Evolutionary conservation across 2,113 vertebrate species (phyloP).

Genomic region (Oryzias celebensis): DNA sequence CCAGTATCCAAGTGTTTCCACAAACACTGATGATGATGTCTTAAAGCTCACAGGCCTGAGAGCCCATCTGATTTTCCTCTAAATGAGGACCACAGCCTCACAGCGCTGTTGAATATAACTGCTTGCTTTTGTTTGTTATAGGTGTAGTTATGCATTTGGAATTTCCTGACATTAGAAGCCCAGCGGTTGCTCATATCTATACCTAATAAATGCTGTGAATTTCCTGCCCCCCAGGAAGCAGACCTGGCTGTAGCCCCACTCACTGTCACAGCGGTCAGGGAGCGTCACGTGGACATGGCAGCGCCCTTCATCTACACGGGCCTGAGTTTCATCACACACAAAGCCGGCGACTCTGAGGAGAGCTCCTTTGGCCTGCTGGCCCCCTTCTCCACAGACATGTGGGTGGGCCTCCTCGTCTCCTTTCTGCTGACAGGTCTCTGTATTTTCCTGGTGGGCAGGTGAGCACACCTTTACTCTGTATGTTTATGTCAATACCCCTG

Average conservation of each 20-base stretch:
- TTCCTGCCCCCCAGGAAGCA: slow-evolving; percentile 75
- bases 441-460: slow-evolving; percentile 86
- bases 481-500: no score
- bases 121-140: no score
- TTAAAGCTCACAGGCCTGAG: no score
- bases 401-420: slow-evolving; percentile 82
- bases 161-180: no score
- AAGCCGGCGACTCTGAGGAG: slow-evolving; percentile 62
- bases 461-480: background rate
- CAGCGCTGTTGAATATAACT: no score
- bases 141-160: no score
- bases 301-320: slow-evolving; percentile 87
- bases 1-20: no score
- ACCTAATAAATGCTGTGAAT: background rate
- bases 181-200: no score
- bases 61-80: no score
- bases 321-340: slow-evolving; percentile 83
- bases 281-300: slow-evolving; percentile 82
- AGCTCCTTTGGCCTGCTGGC: slow-evolving; percentile 81
- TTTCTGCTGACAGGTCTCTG: slow-evolving; percentile 84
- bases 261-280: slow-evolving; percentile 80
- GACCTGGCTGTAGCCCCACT: slow-evolving; percentile 85
- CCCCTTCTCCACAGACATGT: slow-evolving; percentile 85
- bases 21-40: no score
- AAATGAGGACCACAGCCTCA: no score